Evolutionary conservation across 2,113 vertebrate genomes (phyloP).

Genomic region (Thomomys bottae): DNA sequence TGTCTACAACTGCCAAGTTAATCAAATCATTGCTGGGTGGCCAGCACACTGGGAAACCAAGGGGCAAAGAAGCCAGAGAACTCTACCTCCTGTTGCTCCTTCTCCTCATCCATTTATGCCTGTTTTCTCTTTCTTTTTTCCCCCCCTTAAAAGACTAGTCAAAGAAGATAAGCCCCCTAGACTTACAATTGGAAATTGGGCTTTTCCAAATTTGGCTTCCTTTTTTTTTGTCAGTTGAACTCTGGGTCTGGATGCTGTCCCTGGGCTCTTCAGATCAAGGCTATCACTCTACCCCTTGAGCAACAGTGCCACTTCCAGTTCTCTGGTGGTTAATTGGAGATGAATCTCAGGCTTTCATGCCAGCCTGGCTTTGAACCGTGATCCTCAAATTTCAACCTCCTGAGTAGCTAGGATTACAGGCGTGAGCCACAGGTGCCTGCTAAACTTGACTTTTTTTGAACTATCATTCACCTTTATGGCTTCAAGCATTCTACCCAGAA

Average conservation of each 20-base stretch:
- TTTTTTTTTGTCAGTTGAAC: too few species aligned
- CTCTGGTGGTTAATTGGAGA: too few species aligned
- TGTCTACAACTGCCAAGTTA: slow-evolving; percentile 51
- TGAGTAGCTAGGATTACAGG: too few species aligned
- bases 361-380: too few species aligned
- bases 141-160: neutral
- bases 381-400: too few species aligned
- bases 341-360: too few species aligned
- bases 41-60: neutral
- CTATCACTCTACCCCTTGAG: too few species aligned
- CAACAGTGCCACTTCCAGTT: too few species aligned
- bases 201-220: neutral
- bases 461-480: neutral
- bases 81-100: neutral
- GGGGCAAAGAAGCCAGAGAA: neutral
- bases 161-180: neutral
- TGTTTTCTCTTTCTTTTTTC: neutral
- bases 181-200: neutral
- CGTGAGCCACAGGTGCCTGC: too few species aligned
- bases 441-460: too few species aligned
- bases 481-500: neutral
- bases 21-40: neutral
- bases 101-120: neutral
- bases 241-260: too few species aligned
- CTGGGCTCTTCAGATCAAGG: too few species aligned